Evolutionary conservation across 1,140 invertebrate species (phyloP), one percentile per base, ranked within the genome.

Genomic region (Campodea augens): DNA sequence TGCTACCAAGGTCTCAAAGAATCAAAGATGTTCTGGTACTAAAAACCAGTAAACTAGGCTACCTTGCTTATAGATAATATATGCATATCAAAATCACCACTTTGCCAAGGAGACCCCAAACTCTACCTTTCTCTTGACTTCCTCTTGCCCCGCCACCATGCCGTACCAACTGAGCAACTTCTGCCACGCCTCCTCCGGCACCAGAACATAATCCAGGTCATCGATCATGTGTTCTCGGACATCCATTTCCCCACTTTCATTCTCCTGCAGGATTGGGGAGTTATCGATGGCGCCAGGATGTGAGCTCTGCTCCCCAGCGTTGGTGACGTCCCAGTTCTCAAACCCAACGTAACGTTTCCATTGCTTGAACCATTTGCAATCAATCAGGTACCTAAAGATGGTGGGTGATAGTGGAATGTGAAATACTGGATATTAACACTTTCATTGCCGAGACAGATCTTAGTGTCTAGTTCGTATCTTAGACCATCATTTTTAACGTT

Each of bases 261-360:
- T 44, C 61, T 59, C 59, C 58, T 57, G 56, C 36, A 63, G 54
- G 21, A 66, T 48, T 29, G 57, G 49, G n/a, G 45, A 54, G 51
- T 68, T 68, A 51, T 69, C 65, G 50, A 69, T 65, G 5, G 64
- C 63, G 19, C 67, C 67, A 18, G 67, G 67, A 51, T 63, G 57
- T 5, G 55, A 55, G 25, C 53, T 53, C 38, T 58, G 50, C 22
- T 65, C 64, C 25, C 62, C 59, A 38, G 57, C 52, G 52, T 49
- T 51, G 15, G 50, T 46, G 0, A 53, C 51, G 44, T 66, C 64
- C 62, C 62, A 65, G 12, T 43, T 54, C 44, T 68, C 64, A 25
- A 41, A 21, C 52, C 64, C 60, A 24, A 69, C 60, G 60, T 66
- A 68, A 38, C 58, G 62, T 49, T 67, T 67, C 60, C 64, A 69